A percentile compares a stretch with the other conserved stretches of the same genome.
Evolutionary conservation across 1,140 invertebrate species (phyloP).

Genomic region (Macrotrachela quadricornifera): DNA sequence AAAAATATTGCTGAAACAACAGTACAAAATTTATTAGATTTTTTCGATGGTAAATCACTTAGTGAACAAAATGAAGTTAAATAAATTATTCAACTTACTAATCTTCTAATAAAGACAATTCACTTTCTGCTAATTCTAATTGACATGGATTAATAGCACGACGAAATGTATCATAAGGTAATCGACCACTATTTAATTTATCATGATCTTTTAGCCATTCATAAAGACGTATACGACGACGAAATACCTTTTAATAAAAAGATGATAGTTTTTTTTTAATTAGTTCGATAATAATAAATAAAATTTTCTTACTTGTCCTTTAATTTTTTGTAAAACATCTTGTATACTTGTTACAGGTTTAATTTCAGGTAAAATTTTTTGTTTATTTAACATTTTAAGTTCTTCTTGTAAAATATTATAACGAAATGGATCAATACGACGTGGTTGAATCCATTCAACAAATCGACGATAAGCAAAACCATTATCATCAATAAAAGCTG

Average conservation of each 20-base stretch:
- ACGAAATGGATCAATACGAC: background rate
- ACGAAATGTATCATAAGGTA: constrained; percentile 24
- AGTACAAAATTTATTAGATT: background rate
- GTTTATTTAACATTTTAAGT: constrained; percentile 14
- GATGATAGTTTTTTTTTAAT: background rate
- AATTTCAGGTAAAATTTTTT: constrained; percentile 16
- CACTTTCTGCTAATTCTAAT: constrained; percentile 22
- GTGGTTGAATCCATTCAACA: constrained; percentile 14
- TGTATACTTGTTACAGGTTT: constrained; percentile 18
- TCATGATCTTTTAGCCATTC: constrained; percentile 29
- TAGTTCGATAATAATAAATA: background rate
- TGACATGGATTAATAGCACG: constrained; percentile 23
- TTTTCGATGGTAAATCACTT: no score
- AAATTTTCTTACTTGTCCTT: constrained; percentile 20
- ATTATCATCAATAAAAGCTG: constrained; percentile 22
- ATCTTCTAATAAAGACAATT: constrained; percentile 2
- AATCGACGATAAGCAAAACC: constrained; percentile 24
- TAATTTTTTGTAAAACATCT: constrained; percentile 21
- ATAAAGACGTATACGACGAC: constrained; percentile 21
- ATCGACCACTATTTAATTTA: constrained; percentile 23
- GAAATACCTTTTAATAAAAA: constrained; percentile 21
- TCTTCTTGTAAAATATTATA: constrained; percentile 13
- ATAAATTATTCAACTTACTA: no score
- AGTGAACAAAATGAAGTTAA: no score
- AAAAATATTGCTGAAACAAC: background rate